Evolutionary conservation across 2,797 vertebrate species (phyloP), one percentile per base, ranked within the genome.

Genomic region (Vireo griseus): DNA sequence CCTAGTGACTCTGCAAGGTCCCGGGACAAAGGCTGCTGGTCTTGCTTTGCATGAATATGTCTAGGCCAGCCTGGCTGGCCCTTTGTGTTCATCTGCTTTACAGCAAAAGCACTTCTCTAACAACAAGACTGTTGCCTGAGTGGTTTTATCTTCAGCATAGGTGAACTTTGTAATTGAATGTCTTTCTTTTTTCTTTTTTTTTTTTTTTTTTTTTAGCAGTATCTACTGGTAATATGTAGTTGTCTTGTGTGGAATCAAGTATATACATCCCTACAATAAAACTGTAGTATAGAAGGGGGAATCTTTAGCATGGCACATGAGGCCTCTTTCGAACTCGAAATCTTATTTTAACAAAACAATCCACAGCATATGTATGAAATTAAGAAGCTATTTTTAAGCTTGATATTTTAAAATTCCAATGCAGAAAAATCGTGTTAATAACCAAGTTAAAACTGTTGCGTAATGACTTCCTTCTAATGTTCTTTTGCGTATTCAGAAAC

Each of bases 41-140:
- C 7, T n/a, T 72, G 3, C 7, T 75, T 50, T 45, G 5, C 16
- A 24, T 42, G 9, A 5, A n/a, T 52, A 54, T 51, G 12, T 44
- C 22, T 33, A 55, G 13, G 14, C 10, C 37, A 66, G 6, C 5
- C 25, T 28, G 35, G 13, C 25, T 28, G 35, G 13, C 35, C 10
- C 5, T 77, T 48, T 65, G 16, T 45, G 20, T 67, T 59, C 11
- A 13, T 8, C 29, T 75, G 4, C 8, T 68, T 78, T 75, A 62
- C 13, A 82, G 25, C 11, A 79, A 45, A 16, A 71, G 0, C 5
- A 9, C 8, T 50, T 65, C 5, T 78, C 7, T 67, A 51, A 39
- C 10, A 44, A 24, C 0, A 0, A 58, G 5, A 51, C 2, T 24
- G 26, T n/a, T 74, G 5, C 2, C 24, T 62, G 20, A 18, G 16